These are phyloP conservation scores for Gymnogyps californianus DNA, from an alignment of 2,113 vertebrate genomes.

Conservation along the genomic window DNA sequence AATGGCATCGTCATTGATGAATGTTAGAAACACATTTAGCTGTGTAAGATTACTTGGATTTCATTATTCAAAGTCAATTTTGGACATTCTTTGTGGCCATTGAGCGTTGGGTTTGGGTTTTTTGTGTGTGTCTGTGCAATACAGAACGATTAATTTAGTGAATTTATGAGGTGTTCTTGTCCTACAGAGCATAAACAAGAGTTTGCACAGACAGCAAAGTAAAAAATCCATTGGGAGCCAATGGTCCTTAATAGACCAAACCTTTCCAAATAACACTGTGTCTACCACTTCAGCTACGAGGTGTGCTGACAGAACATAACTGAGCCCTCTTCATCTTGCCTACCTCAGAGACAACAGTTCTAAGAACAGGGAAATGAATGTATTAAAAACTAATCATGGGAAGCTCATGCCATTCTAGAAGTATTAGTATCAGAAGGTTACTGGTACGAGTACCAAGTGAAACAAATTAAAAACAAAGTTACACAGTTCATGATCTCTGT, in stretches of 20 bases:
- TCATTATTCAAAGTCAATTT: not conserved
- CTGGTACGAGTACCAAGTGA: not conserved
- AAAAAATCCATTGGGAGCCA: not conserved
- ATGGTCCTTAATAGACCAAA: not conserved
- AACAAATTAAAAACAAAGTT: not conserved
- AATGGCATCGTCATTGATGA: not conserved
- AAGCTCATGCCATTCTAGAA: not conserved
- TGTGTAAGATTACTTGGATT: not conserved
- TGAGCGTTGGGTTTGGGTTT: rapidly evolving
- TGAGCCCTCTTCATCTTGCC: not conserved
- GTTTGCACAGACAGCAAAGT: not conserved
- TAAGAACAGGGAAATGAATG: not conserved
- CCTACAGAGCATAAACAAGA: not conserved
- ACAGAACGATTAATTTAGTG: not conserved
- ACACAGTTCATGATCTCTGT: not conserved
- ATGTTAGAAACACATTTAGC: not conserved
- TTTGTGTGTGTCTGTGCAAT: not conserved
- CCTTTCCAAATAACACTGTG: not conserved
- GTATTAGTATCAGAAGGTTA: not conserved
- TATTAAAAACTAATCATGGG: not conserved
- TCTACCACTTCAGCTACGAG: not conserved
- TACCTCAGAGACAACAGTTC: not conserved
- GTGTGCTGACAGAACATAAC: not conserved
- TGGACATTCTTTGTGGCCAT: not conserved
- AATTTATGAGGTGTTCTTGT: not conserved